Base-by-base conservation (phyloP, 2,797 vertebrate species). In the Tokudaia muenninki region DNA sequence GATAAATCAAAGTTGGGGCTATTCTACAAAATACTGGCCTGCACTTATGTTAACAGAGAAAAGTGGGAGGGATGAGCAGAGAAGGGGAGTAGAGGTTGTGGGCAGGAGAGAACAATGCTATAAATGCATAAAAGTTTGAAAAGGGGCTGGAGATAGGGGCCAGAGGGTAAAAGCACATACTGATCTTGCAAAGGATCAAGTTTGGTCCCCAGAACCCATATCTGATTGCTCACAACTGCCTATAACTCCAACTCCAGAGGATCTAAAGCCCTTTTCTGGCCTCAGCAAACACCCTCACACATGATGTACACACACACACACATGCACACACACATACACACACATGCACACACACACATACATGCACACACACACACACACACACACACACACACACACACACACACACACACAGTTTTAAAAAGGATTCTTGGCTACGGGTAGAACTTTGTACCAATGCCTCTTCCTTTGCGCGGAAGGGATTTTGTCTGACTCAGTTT, bases 1-100 rank as follows among this genome's bases (percentile, higher is more conserved):
- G 63, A 34, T 74, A 59, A 93, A 94, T 92, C 47, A 47, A 94
- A 57, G 83, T 14, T 90, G 79, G 24, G 63, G n/a, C 29, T 50
- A 90, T 21, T 82, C 70, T 79, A 83, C 14, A 74, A 90, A 97
- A 91, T 8, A 41, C 13, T 92, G 41, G 87, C 57, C 37, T 88
- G 34, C 29, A 91, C 67, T 87, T 67, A 10, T 34, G 70, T 57
- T 78, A 63, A 59, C 26, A 50, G 26, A 21, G 26, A 29, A 55
- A 55, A 59, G 11, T 77, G 37, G 37, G 24, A 89, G 19, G 70
- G 52, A 41, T 31, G 52, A 31, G 26, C 6, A 77, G 17, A 55
- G 52, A 41, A 31, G 41, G 26, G 37, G 10, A 13, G 21, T 8
- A 26, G 19, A 26, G 22, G 22, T 8, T 24, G 13, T 24, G 22